phyloP scores from a whole-genome alignment of 2,113 vertebrate species.

The Heptranchias perlo region DNA sequence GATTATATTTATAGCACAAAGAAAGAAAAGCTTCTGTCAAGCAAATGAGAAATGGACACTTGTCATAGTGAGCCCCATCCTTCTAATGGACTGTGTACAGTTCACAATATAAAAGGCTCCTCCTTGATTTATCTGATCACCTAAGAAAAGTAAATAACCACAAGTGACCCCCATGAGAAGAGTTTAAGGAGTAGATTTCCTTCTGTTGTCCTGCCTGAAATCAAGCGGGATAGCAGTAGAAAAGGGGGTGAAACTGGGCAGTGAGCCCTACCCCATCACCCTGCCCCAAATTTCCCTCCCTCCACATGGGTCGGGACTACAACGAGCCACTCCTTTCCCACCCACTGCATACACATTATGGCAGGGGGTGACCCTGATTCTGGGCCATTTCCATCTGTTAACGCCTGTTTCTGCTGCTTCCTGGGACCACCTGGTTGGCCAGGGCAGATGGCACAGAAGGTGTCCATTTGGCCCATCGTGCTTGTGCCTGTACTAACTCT shows the following conservation, averaged over 20 bases:
- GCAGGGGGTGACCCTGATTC: no score
- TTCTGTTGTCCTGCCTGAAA: background rate
- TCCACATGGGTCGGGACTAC: no score
- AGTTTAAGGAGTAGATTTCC: background rate
- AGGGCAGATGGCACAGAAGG: no score
- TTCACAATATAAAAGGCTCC: background rate
- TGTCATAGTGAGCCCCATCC: background rate
- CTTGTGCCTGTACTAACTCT: background rate
- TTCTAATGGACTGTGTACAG: background rate
- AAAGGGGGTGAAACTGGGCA: no score
- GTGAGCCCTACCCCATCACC: background rate
- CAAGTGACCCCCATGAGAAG: background rate
- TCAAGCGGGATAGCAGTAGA: background rate
- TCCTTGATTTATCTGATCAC: background rate
- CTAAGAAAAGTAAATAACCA: background rate
- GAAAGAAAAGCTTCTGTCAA: background rate
- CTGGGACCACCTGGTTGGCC: background rate
- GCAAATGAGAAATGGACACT: background rate
- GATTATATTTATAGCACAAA: background rate
- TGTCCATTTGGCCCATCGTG: no score
- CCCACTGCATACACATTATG: no score
- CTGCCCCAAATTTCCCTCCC: no score
- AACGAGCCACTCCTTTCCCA: background rate
- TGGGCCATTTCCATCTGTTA: no score
- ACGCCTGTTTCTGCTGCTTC: background rate